Conservation (phyloP, 2,888 invertebrate genomes). For the Nomada goodeniana region DNA sequence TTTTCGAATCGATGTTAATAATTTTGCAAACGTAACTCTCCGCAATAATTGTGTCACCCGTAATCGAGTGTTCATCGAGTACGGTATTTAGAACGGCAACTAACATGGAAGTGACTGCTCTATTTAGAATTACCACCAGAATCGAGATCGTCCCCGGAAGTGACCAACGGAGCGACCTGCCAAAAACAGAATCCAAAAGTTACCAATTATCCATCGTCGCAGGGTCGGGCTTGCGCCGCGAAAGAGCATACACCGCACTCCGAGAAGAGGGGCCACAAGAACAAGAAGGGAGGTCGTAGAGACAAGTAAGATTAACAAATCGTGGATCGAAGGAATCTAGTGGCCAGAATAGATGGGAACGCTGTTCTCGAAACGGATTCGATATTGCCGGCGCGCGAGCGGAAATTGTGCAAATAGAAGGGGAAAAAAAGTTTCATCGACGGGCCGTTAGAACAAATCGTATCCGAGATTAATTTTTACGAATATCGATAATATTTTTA, state of each 20-base stretch:
- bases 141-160: neutral
- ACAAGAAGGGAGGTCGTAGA: neutral
- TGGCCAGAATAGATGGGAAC: neutral
- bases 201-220: too few species aligned
- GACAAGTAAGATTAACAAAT: slow-evolving; percentile 1
- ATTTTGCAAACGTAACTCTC: neutral
- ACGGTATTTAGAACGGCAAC: neutral
- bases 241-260: slow-evolving; percentile 60
- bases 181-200: slow-evolving; percentile 10
- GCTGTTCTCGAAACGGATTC: neutral
- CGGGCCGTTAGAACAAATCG: neutral
- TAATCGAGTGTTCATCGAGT: too few species aligned
- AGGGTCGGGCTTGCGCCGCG: slow-evolving; percentile 26
- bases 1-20: neutral
- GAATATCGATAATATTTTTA: neutral
- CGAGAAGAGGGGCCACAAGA: neutral
- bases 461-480: neutral
- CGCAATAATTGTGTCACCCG: neutral
- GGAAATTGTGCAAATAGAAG: neutral
- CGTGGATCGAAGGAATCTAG: neutral
- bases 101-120: neutral
- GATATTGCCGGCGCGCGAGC: too few species aligned
- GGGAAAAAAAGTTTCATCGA: neutral
- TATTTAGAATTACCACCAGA: slow-evolving; percentile 1
- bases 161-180: neutral